phyloP scores from a whole-genome alignment of 2,113 vertebrate species.

The Pheucticus melanocephalus region DNA sequence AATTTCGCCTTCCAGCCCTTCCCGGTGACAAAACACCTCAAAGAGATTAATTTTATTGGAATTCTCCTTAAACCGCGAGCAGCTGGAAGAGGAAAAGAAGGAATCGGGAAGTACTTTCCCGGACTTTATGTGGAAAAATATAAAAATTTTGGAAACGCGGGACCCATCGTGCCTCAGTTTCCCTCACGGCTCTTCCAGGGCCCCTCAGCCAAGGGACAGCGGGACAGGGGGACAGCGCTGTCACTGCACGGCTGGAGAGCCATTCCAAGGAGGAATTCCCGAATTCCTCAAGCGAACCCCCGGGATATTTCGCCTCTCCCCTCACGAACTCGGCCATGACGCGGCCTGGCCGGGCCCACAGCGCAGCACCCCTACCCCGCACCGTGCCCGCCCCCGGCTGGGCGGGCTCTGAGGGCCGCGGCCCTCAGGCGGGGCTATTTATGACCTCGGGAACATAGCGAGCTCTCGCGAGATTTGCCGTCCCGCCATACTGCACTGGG shows the following conservation, averaged over 20 bases:
- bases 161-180: not conserved
- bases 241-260: not conserved
- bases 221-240: not conserved
- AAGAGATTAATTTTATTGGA: not conserved
- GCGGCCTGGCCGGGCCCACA: accelerated
- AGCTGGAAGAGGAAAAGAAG: no score
- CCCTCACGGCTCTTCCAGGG: not conserved
- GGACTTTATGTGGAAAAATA: not conserved
- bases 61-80: no score
- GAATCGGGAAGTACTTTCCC: accelerated
- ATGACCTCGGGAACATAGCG: not conserved
- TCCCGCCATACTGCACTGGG: accelerated
- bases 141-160: no score
- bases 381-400: not conserved
- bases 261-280: not conserved
- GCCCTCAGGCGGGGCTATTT: not conserved
- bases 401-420: not conserved
- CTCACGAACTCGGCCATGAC: not conserved
- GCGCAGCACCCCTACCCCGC: accelerated
- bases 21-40: accelerated
- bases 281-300: not conserved
- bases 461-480: not conserved
- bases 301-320: not conserved
- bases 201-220: not conserved
- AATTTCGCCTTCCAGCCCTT: not conserved